Percentiles rank a stretch among this genome's conserved stretches.
Evolutionary conservation across 2,888 invertebrate genomes (phyloP).

Genomic region (Acleris sparsana): DNA sequence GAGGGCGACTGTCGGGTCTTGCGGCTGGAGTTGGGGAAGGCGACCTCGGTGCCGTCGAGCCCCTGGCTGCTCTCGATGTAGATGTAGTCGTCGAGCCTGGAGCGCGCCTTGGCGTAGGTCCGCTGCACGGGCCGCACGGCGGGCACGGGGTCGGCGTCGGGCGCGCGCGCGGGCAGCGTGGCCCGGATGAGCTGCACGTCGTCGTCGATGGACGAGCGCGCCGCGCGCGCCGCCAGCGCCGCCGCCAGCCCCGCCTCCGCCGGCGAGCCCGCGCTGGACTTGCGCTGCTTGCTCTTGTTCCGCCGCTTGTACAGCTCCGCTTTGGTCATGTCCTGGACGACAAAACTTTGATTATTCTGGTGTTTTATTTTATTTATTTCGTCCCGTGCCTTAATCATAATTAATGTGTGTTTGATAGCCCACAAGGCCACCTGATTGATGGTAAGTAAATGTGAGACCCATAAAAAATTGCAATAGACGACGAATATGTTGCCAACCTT

Average conservation of each 20-base stretch:
- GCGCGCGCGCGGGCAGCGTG: conserved; percentile 61
- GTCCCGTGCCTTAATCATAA: too few species aligned
- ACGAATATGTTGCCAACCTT: too few species aligned
- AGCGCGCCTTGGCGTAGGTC: conserved; percentile 70
- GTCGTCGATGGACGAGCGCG: conserved; percentile 71
- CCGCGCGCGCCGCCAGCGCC: conserved; percentile 65
- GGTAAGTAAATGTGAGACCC: too few species aligned
- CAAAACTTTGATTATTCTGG: too few species aligned
- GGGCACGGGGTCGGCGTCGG: conserved; percentile 66
- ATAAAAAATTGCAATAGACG: too few species aligned
- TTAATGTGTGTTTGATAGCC: too few species aligned
- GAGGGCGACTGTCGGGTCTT: conserved; percentile 56
- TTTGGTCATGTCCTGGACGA: conserved; percentile 75
- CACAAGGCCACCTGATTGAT: too few species aligned
- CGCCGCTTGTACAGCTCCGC: conserved; percentile 77
- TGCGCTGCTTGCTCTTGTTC: conserved; percentile 69
- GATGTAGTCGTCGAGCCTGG: conserved; percentile 73
- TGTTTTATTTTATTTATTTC: too few species aligned
- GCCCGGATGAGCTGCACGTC: conserved; percentile 74
- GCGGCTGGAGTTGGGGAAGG: conserved; percentile 64
- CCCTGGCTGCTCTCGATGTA: conserved; percentile 73
- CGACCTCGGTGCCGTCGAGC: conserved; percentile 66
- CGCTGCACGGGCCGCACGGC: conserved; percentile 72
- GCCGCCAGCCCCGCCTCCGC: conserved; percentile 52
- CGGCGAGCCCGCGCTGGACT: conserved; percentile 56